Conservation (phyloP, 2,113 vertebrate genomes). For the Puffinus mauretanicus region DNA sequence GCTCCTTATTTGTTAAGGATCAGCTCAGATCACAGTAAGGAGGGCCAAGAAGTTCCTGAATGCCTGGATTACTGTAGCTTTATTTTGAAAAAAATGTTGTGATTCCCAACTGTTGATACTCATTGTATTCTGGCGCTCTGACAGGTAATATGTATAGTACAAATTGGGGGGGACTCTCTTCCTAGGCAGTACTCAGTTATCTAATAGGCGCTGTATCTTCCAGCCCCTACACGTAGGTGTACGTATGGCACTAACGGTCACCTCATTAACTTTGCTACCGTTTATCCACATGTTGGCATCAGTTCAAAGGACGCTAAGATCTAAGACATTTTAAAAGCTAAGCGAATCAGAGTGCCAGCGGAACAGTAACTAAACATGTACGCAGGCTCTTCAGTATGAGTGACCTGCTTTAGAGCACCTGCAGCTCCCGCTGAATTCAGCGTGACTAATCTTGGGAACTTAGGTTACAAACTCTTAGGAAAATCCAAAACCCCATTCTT, state of each 20-base stretch:
- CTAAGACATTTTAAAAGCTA: neutral
- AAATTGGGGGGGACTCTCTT: rapidly evolving
- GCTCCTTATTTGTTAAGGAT: neutral
- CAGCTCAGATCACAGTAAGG: neutral
- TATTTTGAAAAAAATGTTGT: neutral
- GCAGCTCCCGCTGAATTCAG: neutral
- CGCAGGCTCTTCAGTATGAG: rapidly evolving
- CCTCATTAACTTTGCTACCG: neutral
- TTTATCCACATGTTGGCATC: neutral
- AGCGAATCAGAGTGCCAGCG: neutral
- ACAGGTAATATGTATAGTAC: rapidly evolving
- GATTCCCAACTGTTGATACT: neutral
- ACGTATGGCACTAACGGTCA: neutral
- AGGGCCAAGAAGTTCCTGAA: neutral
- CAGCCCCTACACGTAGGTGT: rapidly evolving
- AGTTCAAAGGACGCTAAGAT: neutral
- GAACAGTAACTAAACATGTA: neutral
- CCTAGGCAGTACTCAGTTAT: rapidly evolving
- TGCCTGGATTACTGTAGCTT: neutral
- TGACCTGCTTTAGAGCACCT: neutral
- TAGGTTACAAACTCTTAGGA: neutral
- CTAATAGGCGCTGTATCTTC: rapidly evolving
- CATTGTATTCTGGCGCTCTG: neutral
- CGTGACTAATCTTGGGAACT: neutral
- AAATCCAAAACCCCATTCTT: neutral